phyloP scores from a whole-genome alignment of 2,113 vertebrate species.

The Eurypyga helias region DNA sequence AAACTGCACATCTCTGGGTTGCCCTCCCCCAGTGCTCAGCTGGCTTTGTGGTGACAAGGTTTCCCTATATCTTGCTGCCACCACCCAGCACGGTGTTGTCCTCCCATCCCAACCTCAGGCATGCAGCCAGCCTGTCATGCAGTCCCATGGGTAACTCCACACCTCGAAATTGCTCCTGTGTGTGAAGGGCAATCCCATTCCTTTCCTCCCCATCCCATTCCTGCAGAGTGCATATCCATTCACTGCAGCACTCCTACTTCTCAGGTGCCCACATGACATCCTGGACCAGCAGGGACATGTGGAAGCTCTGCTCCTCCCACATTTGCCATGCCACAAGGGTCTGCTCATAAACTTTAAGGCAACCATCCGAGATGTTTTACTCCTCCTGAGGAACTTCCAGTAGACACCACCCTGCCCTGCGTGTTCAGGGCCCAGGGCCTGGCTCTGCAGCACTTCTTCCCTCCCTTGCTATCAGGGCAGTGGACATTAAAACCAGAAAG shows the following conservation, averaged over 20 bases:
- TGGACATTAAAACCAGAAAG: background rate
- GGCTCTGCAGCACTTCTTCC: background rate
- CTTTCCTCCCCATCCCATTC: rapidly evolving
- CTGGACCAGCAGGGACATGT: rapidly evolving
- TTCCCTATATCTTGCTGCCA: background rate
- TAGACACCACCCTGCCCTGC: background rate
- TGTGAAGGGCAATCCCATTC: too few relatives aligned
- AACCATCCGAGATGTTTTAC: rapidly evolving
- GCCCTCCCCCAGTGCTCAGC: background rate
- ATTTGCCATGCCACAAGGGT: rapidly evolving
- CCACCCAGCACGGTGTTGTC: rapidly evolving
- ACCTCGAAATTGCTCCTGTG: rapidly evolving
- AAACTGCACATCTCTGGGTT: rapidly evolving
- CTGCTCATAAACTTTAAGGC: background rate
- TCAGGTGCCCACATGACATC: rapidly evolving
- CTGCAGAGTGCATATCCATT: rapidly evolving
- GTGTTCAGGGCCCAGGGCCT: background rate
- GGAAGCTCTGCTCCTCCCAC: background rate
- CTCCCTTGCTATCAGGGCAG: background rate
- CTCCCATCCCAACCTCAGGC: background rate
- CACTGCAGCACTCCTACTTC: background rate
- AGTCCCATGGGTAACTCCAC: rapidly evolving
- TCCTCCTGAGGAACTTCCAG: rapidly evolving
- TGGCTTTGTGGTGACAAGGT: background rate
- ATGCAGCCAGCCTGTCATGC: rapidly evolving